Evolutionary conservation across 1,140 invertebrate species (phyloP).

Genomic region (Ceratitis capitata): DNA sequence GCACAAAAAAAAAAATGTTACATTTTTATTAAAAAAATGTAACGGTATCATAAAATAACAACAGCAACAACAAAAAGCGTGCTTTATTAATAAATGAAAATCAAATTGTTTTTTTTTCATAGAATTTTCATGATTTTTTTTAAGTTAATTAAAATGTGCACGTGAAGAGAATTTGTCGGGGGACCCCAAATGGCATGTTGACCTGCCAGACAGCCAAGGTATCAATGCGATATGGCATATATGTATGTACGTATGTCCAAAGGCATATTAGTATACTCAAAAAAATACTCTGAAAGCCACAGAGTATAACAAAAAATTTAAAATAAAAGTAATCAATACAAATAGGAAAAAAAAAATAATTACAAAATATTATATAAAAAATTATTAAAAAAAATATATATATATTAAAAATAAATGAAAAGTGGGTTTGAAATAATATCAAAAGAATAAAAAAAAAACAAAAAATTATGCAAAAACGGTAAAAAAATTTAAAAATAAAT

Average conservation of each 20-base stretch:
- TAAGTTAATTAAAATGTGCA: not conserved
- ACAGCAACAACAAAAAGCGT: not conserved
- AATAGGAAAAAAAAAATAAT: too few species aligned
- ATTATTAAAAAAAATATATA: too few species aligned
- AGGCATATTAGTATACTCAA: not conserved
- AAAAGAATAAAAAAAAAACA: too few species aligned
- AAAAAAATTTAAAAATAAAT: too few species aligned
- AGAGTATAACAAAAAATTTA: too few species aligned
- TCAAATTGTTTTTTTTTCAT: not conserved
- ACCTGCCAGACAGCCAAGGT: not conserved
- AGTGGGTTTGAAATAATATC: too few species aligned
- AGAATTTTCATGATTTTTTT: not conserved
- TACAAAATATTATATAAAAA: too few species aligned
- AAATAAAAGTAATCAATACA: too few species aligned
- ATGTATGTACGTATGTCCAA: not conserved
- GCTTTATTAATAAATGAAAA: not conserved
- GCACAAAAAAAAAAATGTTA: too few species aligned
- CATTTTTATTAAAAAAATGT: conserved; percentile 3
- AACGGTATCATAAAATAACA: not conserved
- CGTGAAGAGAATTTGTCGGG: not conserved
- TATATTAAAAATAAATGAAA: too few species aligned
- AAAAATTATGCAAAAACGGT: too few species aligned
- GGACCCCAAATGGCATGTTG: not conserved
- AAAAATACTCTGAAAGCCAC: too few species aligned
- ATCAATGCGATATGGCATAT: not conserved